Percentiles rank a stretch among this genome's conserved stretches.
phyloP scores from a whole-genome alignment of 1,140 invertebrate species.

The Pachypeltis micranthus region DNA sequence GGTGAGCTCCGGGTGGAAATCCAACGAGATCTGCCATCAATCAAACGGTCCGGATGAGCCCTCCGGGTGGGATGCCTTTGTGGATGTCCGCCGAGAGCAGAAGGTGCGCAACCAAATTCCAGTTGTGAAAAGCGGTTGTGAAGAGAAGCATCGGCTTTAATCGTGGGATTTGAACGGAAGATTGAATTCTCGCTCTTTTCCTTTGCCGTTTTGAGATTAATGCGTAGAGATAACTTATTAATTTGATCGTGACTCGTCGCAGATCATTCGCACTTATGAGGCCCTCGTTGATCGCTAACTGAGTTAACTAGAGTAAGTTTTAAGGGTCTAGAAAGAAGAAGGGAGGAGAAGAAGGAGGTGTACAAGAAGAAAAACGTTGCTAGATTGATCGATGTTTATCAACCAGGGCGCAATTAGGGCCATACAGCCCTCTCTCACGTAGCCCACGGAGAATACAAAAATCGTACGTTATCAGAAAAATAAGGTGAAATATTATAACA shows the following conservation, averaged over 20 bases:
- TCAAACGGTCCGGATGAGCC: neutral
- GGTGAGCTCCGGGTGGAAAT: neutral
- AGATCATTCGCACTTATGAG: neutral
- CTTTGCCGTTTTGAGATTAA: neutral
- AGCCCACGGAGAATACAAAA: too few species aligned
- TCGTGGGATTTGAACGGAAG: neutral
- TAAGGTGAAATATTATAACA: too few species aligned
- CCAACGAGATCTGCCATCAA: neutral
- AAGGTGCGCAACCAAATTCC: neutral
- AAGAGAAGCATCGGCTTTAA: neutral
- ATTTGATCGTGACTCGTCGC: neutral
- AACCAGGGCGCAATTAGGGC: too few species aligned
- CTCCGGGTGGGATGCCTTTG: neutral
- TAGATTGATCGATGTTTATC: too few species aligned
- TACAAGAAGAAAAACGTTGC: too few species aligned
- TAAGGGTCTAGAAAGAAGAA: too few species aligned
- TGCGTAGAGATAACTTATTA: neutral
- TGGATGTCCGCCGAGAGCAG: neutral
- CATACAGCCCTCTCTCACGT: too few species aligned
- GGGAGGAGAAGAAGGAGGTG: too few species aligned
- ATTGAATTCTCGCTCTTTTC: neutral
- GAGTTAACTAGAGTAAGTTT: too few species aligned
- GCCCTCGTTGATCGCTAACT: too few species aligned
- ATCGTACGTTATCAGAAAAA: too few species aligned
- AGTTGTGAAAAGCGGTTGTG: too few species aligned